Percentiles rank a stretch among this genome's conserved stretches.
Conservation (phyloP, 2,888 invertebrate genomes). For the Sinopyrophorus schimmeli region DNA sequence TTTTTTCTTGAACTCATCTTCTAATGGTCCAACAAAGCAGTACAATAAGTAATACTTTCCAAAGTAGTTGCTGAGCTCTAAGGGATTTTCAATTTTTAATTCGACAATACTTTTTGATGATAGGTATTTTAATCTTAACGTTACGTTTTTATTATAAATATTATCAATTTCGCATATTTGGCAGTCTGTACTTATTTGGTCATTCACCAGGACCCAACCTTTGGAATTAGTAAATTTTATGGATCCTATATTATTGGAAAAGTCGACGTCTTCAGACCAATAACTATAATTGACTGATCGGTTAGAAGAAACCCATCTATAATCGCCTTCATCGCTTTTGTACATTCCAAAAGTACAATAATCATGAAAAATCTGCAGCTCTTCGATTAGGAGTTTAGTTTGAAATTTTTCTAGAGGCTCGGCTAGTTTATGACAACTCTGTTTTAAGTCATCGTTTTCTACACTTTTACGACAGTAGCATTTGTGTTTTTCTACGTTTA, state of each 20-base stretch:
- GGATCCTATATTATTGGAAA: no score
- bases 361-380: slow-evolving; percentile 2
- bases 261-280: no score
- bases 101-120: not conserved
- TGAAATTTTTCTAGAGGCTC: not conserved
- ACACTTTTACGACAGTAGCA: slow-evolving; percentile 6
- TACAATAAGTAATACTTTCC: slow-evolving; percentile 1
- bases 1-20: not conserved
- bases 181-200: not conserved
- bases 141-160: not conserved
- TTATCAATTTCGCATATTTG: slow-evolving; percentile 4
- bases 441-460: no score
- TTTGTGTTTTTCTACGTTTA: not conserved
- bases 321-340: not conserved
- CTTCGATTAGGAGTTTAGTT: not conserved
- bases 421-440: not conserved
- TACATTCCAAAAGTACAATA: not conserved
- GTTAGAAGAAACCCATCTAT: not conserved
- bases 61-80: slow-evolving; percentile 5
- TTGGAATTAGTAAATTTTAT: no score
- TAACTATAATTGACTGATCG: not conserved
- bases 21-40: slow-evolving; percentile 4
- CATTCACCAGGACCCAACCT: no score
- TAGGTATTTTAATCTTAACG: not conserved
- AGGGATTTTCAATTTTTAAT: slow-evolving; percentile 3